Evolutionary conservation across 2,797 vertebrate species (phyloP).

Genomic region (Acipenser transmontanus): DNA sequence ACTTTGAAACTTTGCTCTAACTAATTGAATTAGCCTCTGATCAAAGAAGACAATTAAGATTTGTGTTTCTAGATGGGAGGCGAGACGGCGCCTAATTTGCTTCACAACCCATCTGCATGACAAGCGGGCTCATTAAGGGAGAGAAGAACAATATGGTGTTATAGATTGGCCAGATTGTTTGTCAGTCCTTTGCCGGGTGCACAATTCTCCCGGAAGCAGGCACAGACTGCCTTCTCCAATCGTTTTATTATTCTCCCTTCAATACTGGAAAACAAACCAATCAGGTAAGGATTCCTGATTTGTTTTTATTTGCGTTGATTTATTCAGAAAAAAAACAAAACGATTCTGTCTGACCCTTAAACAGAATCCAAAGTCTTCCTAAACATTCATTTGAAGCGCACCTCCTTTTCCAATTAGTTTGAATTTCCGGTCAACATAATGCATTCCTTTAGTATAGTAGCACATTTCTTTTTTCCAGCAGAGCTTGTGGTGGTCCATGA

Average conservation of each 20-base stretch:
- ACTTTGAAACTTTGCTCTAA: conserved; percentile 61
- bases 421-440: too few species aligned
- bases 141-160: conserved; percentile 64
- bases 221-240: not conserved
- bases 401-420: too few species aligned
- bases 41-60: conserved; percentile 89
- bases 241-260: not conserved
- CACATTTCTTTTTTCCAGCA: too few species aligned
- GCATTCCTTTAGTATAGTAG: too few species aligned
- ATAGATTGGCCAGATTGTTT: conserved; percentile 12
- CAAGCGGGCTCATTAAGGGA: conserved; percentile 63
- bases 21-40: conserved; percentile 77
- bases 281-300: conserved; percentile 21
- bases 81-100: conserved; percentile 78
- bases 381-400: too few species aligned
- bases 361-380: not conserved
- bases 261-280: not conserved
- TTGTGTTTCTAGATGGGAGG: conserved; percentile 60
- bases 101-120: conserved; percentile 75
- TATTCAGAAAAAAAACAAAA: too few species aligned
- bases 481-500: too few species aligned
- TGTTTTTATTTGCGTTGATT: conserved; percentile 13
- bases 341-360: not conserved
- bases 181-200: not conserved
- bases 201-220: conserved; percentile 7